Base-by-base conservation (phyloP, 2,113 vertebrate species). In the Vulpes ferrilata region DNA sequence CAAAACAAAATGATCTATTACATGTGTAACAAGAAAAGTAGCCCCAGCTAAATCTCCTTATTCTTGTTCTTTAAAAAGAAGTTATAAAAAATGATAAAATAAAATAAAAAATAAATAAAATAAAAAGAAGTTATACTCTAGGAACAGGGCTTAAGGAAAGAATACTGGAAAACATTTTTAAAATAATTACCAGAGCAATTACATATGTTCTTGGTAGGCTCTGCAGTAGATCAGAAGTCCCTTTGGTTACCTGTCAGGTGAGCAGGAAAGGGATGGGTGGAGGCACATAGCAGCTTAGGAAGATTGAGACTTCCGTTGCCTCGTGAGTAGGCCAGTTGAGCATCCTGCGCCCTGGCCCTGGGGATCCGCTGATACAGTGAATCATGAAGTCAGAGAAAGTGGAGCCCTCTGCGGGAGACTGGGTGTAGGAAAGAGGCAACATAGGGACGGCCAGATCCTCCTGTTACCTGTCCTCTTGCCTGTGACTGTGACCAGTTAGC, bases 61-160 rank as follows among this genome's bases (percentile, higher is more conserved):
- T 65, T 62, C 13, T 74, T 80, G 11, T 64, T 92, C 80, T 89
- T 88, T 12, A 96, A 88, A 93, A 82, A 35, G 17, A 38, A 83
- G 11, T 65, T 85, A 7, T 25, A 17, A 57, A 57, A 64, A 64
- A 35, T 35, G 30, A 27, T 64, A 5, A 25, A 59, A 59, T 59
- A 11, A 62, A 62, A 22, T 62, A 25, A 62, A 62, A 62, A 11
- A 62, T 27, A 62, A 64, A 64, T 64, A 13, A 13, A 64, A 64
- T 64, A 11, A 43, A 43, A 43, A 43, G 38, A 22, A 30, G 62
- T 64, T 64, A 27, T 30, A 64, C 32, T 96, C 62, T 38, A 90
- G 57, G 38, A 65, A 25, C 25, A 64, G 62, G 62, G 62, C 62
- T 27, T 23, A 64, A 64, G 62, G 62, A 64, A 30, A 64, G 62